phyloP scores from a whole-genome alignment of 2,113 vertebrate genomes.

The Pogona vitticeps region DNA sequence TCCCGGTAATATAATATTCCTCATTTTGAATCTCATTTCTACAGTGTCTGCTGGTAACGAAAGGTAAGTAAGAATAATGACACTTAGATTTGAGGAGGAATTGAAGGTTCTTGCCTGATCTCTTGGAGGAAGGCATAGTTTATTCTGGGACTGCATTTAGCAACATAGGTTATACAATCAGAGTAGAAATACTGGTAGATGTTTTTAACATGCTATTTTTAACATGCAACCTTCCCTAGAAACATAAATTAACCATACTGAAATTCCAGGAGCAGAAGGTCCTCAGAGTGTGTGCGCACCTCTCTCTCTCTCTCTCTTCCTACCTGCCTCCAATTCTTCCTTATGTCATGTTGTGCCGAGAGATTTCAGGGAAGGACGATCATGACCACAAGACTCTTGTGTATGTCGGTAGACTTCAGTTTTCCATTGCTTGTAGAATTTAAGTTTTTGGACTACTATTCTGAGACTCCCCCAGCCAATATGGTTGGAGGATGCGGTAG shows the following conservation, averaged over 20 bases:
- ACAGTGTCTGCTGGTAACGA: neutral
- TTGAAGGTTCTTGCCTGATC: neutral
- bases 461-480: too few relatives aligned
- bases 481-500: too few relatives aligned
- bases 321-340: conserved; percentile 21
- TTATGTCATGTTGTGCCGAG: neutral
- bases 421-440: neutral
- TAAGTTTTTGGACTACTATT: too few relatives aligned
- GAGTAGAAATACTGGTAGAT: neutral
- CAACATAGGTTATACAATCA: neutral
- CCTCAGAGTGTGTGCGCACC: neutral
- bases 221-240: conserved; percentile 2
- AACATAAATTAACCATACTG: neutral
- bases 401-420: neutral
- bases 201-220: neutral
- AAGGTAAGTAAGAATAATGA: neutral
- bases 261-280: accelerated
- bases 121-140: neutral
- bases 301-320: conserved; percentile 1
- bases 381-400: neutral
- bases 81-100: conserved; percentile 1
- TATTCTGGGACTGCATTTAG: neutral
- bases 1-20: neutral
- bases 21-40: neutral
- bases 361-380: neutral